These are phyloP conservation scores for Benitochromis conjunctus DNA, from an alignment of 2,113 vertebrate genomes.

Conservation along the genomic window DNA sequence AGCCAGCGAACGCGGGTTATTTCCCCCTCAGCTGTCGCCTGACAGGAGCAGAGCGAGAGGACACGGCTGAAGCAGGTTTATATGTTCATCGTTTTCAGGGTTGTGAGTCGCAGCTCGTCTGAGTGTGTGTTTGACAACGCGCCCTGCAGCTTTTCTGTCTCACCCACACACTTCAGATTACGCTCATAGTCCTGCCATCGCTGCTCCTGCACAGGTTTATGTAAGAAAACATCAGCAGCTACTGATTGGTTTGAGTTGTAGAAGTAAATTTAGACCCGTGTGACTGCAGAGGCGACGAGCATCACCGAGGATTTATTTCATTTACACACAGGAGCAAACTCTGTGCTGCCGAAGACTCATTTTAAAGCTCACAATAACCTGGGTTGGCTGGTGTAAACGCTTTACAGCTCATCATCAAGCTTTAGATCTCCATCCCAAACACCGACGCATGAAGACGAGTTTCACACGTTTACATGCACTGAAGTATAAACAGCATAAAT, in stretches of 20 bases:
- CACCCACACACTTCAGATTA: not conserved
- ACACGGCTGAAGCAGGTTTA: not conserved
- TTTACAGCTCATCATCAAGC: fast-evolving
- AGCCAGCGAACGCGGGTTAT: not conserved
- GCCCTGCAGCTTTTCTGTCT: not conserved
- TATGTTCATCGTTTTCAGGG: fast-evolving
- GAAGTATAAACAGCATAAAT: not conserved
- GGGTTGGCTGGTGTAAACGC: fast-evolving
- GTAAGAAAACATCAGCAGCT: not conserved
- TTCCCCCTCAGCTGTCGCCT: constrained; percentile 11
- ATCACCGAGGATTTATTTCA: not conserved
- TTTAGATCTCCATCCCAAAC: fast-evolving
- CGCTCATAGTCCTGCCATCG: not conserved
- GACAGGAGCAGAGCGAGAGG: not conserved
- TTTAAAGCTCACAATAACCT: fast-evolving
- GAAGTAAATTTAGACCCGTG: not conserved
- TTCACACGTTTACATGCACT: not conserved
- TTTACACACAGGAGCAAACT: not conserved
- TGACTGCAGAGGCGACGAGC: not conserved
- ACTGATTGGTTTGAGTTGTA: not conserved
- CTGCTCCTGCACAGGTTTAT: not conserved
- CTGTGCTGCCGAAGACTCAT: fast-evolving
- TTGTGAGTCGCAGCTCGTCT: not conserved
- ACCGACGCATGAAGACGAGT: not conserved
- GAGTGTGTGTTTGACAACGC: not conserved